Conservation (phyloP, 2,797 vertebrate genomes). For the Hemibagrus guttatus region DNA sequence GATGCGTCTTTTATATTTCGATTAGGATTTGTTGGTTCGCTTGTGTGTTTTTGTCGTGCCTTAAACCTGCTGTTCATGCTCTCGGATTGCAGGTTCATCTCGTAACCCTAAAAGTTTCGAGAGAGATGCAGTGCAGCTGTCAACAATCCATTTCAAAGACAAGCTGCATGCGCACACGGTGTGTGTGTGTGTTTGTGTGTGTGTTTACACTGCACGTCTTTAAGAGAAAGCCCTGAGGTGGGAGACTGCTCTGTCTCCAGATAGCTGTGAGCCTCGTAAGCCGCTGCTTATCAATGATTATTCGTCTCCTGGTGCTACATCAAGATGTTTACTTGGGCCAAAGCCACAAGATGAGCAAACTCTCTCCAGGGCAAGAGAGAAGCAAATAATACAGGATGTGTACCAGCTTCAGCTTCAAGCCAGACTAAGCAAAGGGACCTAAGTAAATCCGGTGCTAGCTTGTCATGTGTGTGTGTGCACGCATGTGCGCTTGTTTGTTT, state of each 20-base stretch:
- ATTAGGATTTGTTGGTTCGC: background rate
- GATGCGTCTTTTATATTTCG: background rate
- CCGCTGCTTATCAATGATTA: slow-evolving; percentile 52
- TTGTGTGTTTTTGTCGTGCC: background rate
- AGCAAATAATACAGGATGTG: slow-evolving; percentile 48
- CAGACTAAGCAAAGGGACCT: slow-evolving; percentile 42
- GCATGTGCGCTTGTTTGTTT: background rate
- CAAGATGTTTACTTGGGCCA: slow-evolving; percentile 51
- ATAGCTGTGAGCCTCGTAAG: slow-evolving; percentile 23
- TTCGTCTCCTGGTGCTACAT: slow-evolving; percentile 48
- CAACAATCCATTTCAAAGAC: slow-evolving; percentile 7
- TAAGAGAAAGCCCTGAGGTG: slow-evolving; percentile 23
- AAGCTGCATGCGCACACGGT: background rate
- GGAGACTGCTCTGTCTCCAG: slow-evolving; percentile 33
- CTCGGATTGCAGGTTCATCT: background rate
- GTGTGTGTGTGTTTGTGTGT: background rate
- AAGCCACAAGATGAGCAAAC: slow-evolving; percentile 48
- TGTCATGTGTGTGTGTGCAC: background rate
- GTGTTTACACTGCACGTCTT: background rate
- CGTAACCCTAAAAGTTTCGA: slow-evolving; percentile 2
- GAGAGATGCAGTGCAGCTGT: slow-evolving; percentile 6
- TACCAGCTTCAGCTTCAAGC: slow-evolving; percentile 32
- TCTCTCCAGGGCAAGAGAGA: slow-evolving; percentile 35
- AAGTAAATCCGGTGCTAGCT: slow-evolving; percentile 39
- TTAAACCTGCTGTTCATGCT: background rate